Base-by-base conservation (phyloP, 2,888 invertebrate genomes). In the Amphipyra tragopoginis region DNA sequence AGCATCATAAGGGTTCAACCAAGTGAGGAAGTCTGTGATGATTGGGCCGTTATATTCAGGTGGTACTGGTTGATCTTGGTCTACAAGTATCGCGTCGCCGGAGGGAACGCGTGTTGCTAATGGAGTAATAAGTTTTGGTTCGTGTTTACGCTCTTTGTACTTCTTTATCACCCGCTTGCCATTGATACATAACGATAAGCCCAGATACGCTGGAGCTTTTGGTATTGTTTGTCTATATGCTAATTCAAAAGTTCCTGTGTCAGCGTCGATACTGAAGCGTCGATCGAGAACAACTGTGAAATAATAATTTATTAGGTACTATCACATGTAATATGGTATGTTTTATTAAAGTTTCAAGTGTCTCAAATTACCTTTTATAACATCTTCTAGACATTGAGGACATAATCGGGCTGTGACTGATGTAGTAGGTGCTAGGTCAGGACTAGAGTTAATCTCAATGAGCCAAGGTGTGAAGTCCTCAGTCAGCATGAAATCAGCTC, bases 401-500 rank as follows among this genome's bases (percentile, higher is more conserved):
- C 98, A 99, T 83, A 99, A 95, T 51, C 97, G 94, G 0, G 98
- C 97, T 0, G 99, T 99, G 0, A 99, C 98, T 67, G 97, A 97
- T 0, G 98, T 98, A 0, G 98, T 98, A n/a, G 97, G 96, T 11
- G 98, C 97, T 94, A 99, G 96, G 91, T 98, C 98, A 0, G 99
- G 99, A 90, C 98, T 98, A 8, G 98, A 98, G 89, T 99, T 99
- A 74, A 99, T 98, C 91, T 99, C 99, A 75, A 99, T 97, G 2
- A 99, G 95, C 98, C 98, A 99, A 0, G 98, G 98, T 34, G 96
- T 96, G 79, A 97, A 97, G 81, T 97, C 97, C 60, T 98, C 97
- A 47, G 97, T 97, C 61, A 99, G 93, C 97, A 99, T 98, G 85
- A 99, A 99, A 90, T 99, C 99, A 0, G 99, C 99, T 13, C 99